Conservation (phyloP, 1,140 invertebrate genomes). For the Zaprionus nigranus region DNA sequence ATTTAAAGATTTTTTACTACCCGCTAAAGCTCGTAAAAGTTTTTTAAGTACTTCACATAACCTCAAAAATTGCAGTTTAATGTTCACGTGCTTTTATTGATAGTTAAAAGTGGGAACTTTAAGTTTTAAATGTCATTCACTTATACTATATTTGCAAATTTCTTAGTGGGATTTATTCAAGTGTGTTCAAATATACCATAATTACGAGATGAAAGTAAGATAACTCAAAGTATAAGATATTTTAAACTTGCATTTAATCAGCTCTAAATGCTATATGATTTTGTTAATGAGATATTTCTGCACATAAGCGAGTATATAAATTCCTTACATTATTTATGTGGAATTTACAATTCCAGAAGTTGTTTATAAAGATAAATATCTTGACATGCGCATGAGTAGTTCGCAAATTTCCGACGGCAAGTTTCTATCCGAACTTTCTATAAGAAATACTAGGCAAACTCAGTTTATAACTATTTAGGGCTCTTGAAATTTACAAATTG, state of each 20-base stretch:
- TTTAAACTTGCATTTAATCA: neutral
- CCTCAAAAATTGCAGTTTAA: neutral
- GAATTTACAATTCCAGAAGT: conserved; percentile 6
- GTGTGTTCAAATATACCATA: neutral
- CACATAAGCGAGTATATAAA: neutral
- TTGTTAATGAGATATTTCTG: neutral
- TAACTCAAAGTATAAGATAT: neutral
- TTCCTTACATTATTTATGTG: neutral
- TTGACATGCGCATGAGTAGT: neutral
- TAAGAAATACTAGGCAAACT: neutral
- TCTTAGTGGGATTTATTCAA: neutral
- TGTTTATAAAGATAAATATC: conserved; percentile 7
- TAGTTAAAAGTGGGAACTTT: neutral
- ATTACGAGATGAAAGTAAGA: neutral
- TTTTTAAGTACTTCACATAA: neutral
- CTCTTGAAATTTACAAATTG: neutral
- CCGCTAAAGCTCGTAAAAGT: neutral
- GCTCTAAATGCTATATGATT: neutral
- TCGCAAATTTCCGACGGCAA: neutral
- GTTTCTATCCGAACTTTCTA: conserved; percentile 1
- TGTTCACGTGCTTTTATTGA: neutral
- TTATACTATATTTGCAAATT: neutral
- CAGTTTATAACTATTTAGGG: neutral
- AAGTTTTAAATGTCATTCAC: neutral
- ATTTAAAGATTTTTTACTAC: neutral